Evolutionary conservation across 2,113 vertebrate species (phyloP), one percentile per base, ranked within the genome.

Genomic region (Malurus elegans): DNA sequence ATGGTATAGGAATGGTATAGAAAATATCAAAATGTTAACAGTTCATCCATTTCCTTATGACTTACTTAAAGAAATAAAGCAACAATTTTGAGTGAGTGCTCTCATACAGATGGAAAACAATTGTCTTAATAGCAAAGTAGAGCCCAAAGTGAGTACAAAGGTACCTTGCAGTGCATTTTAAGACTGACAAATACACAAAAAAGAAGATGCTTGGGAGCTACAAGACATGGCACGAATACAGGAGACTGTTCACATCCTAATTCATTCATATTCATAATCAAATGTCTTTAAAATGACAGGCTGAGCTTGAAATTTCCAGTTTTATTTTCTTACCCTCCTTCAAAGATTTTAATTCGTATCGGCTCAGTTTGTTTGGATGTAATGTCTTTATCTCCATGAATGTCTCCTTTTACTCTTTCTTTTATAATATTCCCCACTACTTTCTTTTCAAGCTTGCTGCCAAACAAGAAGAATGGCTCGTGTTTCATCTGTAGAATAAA

Each of bases 271-370:
- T 67, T 50, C 17, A 96, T 53, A 74, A 70, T 86, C 56, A 80
- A 78, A 79, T 83, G 40, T 72, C 54, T 82, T 90, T 88, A 84
- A 67, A 91, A 95, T 40, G n/a, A 94, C 29, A 78, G 51, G 58
- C 81, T 76, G 79, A 84, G 74, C 76, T 94, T 96, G 54, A 90
- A 79, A 94, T 95, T 90, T 96, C 67, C 73, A 95, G 58, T 88
- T 90, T 65, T 36, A 83, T 97, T 94, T 97, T 91, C 99, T 91
- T 98, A 99, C 99, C 99, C 99, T 98, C 99, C 99, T 98, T 99
- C 99, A 97, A 99, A 99, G 98, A 99, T 99, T 98, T 99, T 99
- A 97, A 99, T 99, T 94, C 99, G 98, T 83, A 99, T 98, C 74
- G 99, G 99, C 97, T 99, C 99, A 48, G 98, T 94, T 97, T 98